phyloP scores from a whole-genome alignment of 2,113 vertebrate species.

The Lagopus leucura region DNA sequence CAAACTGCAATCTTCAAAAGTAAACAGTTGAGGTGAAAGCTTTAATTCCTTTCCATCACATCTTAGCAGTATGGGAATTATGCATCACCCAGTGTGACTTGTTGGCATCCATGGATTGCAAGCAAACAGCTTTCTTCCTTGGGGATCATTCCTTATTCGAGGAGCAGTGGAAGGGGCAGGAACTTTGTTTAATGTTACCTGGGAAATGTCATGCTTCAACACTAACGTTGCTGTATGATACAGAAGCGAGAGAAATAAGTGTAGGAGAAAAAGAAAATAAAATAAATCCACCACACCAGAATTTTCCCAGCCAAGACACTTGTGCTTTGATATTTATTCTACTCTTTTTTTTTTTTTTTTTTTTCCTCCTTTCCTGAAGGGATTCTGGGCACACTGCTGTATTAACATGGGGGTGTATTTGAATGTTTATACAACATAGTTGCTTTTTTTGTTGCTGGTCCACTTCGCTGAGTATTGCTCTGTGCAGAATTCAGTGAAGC shows the following conservation, averaged over 20 bases:
- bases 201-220: background rate
- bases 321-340: background rate
- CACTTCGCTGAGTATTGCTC: background rate
- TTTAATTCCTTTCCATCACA: background rate
- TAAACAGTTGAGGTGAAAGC: background rate
- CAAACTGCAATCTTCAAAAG: background rate
- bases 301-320: background rate
- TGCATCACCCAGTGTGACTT: background rate
- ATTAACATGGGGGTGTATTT: background rate
- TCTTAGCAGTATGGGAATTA: background rate
- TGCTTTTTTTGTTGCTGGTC: background rate
- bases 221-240: background rate
- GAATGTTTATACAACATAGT: background rate
- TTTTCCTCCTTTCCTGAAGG: background rate
- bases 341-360: background rate
- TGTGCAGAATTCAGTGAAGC: constrained; percentile 11
- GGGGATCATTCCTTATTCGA: background rate
- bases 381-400: background rate
- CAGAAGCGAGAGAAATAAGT: background rate
- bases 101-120: background rate
- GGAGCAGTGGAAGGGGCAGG: background rate
- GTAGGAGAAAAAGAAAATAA: background rate
- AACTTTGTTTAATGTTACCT: background rate
- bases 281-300: background rate
- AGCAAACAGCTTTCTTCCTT: background rate